A percentile compares a stretch with the other conserved stretches of the same genome.
These are phyloP conservation scores for Heliconius erato DNA, from an alignment of 2,888 invertebrate species.

Conservation along the genomic window DNA sequence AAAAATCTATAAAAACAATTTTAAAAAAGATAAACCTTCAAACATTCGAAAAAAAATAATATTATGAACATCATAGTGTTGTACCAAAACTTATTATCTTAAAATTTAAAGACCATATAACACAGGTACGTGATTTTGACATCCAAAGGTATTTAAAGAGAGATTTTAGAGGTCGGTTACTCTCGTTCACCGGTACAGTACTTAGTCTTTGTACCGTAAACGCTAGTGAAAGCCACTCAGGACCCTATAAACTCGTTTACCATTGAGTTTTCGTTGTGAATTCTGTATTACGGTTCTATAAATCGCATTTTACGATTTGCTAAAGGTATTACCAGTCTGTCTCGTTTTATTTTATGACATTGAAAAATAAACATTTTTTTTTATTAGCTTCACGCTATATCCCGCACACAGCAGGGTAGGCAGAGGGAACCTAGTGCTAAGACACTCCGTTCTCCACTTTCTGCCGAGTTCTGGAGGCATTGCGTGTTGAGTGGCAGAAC, in stretches of 20 bases:
- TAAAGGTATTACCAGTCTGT: neutral
- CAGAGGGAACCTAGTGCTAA: no score
- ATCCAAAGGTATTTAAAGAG: conserved; percentile 10
- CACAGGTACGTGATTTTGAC: neutral
- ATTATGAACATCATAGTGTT: neutral
- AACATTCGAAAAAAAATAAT: neutral
- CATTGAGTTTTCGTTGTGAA: conserved; percentile 46
- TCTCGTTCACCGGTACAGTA: conserved; percentile 26
- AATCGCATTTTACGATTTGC: neutral
- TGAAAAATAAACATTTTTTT: neutral
- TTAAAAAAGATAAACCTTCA: neutral
- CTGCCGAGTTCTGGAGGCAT: no score
- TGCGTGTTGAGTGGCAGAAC: no score
- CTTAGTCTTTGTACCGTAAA: conserved; percentile 50
- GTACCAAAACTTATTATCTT: neutral
- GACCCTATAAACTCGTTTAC: conserved; percentile 51
- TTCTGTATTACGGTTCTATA: conserved; percentile 5
- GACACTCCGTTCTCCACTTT: no score
- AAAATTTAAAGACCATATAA: neutral
- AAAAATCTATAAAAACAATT: no score
- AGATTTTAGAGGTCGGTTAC: conserved; percentile 24
- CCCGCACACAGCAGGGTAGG: no score
- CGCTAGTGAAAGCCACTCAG: conserved; percentile 54
- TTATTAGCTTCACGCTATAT: no score
- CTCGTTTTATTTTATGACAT: neutral